A percentile compares a stretch with the other conserved stretches of the same genome.
These are phyloP conservation scores for Hydropotes inermis DNA, from an alignment of 2,113 vertebrate species.

Conservation along the genomic window DNA sequence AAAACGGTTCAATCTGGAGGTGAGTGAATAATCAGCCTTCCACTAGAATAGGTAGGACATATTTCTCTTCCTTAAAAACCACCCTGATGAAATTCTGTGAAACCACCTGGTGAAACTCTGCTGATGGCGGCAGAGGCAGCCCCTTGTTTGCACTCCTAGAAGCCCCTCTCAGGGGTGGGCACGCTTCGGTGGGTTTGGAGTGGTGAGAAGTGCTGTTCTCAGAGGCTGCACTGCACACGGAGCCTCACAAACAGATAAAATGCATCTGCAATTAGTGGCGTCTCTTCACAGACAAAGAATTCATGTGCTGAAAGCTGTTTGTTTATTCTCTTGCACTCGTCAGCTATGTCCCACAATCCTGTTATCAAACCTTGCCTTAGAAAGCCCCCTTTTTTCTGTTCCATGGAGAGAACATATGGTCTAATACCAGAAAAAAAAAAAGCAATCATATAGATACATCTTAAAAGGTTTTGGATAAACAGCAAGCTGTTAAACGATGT, in stretches of 20 bases:
- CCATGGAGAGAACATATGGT: not conserved
- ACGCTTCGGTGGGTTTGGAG: not conserved
- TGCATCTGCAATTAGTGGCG: not conserved
- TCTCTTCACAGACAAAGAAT: constrained; percentile 14
- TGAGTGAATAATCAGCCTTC: not conserved
- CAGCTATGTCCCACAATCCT: not conserved
- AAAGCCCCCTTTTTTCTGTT: not conserved
- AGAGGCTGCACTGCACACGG: not conserved
- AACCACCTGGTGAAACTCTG: not conserved
- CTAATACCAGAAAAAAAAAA: not conserved
- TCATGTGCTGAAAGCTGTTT: not conserved
- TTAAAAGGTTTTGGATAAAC: not conserved
- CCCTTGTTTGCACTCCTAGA: not conserved
- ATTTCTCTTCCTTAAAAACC: not conserved
- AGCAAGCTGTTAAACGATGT: not conserved
- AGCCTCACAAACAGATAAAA: constrained; percentile 31
- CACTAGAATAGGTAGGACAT: not conserved
- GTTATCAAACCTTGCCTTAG: not conserved
- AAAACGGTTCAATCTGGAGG: not conserved
- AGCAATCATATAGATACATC: not conserved
- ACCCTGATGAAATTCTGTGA: not conserved
- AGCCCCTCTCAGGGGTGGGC: constrained; percentile 2
- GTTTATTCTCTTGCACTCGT: not conserved
- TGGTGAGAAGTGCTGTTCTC: constrained; percentile 17
- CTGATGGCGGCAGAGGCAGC: not conserved